Conservation (phyloP, 53 echinoderm and acorn worm species). For the Pentamera pediparva region DNA sequence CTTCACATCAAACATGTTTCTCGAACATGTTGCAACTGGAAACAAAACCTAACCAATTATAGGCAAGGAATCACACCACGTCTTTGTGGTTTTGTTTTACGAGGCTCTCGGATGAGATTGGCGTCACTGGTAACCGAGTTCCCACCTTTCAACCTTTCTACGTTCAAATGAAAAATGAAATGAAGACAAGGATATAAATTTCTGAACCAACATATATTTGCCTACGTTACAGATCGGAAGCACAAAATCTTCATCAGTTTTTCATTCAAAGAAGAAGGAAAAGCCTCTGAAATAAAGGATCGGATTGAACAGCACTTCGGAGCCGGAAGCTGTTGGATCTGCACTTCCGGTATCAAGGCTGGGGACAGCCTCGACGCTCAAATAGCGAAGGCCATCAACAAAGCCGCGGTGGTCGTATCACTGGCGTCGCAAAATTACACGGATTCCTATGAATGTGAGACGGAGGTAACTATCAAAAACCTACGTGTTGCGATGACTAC, state of each 20-base stretch:
- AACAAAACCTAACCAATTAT: too few relatives aligned
- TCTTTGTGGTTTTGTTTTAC: too few relatives aligned
- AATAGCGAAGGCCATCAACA: neutral
- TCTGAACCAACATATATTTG: too few relatives aligned
- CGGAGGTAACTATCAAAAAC: neutral
- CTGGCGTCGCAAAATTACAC: neutral
- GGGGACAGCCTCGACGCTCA: neutral
- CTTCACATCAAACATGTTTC: too few relatives aligned
- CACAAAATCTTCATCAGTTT: constrained; percentile 25
- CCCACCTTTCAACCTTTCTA: too few relatives aligned
- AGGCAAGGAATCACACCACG: too few relatives aligned
- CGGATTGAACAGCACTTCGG: neutral
- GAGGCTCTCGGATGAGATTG: too few relatives aligned
- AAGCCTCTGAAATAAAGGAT: neutral
- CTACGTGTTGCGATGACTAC: too few relatives aligned
- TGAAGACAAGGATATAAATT: too few relatives aligned
- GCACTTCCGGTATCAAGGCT: neutral
- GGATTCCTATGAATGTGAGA: neutral
- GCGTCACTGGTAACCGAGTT: too few relatives aligned
- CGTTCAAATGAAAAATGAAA: too few relatives aligned
- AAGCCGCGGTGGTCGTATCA: neutral
- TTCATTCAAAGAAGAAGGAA: neutral
- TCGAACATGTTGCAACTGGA: too few relatives aligned
- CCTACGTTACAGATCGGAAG: neutral
- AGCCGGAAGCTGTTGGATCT: constrained; percentile 12